phyloP scores from a whole-genome alignment of 2,888 invertebrate species.

The Drosophila stalkeri region DNA sequence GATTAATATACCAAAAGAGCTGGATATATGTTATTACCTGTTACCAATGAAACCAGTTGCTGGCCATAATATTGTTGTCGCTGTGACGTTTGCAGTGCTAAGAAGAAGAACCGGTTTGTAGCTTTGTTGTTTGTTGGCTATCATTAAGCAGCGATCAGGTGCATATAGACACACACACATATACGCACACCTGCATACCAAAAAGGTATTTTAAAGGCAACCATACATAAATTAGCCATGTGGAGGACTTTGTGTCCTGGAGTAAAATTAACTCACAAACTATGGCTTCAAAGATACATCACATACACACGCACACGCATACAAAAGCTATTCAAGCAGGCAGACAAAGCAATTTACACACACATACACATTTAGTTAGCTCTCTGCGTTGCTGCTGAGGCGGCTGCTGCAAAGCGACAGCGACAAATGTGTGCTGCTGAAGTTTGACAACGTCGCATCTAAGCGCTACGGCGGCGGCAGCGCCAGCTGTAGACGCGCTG shows the following conservation, averaged over 20 bases:
- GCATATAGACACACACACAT: conserved; percentile 15
- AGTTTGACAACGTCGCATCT: conserved; percentile 66
- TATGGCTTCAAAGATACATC: conserved; percentile 63
- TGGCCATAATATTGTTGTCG: conserved; percentile 30
- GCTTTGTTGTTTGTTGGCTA: conserved; percentile 38
- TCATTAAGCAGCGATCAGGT: conserved; percentile 59
- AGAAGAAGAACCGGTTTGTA: conserved; percentile 43
- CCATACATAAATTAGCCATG: conserved; percentile 55
- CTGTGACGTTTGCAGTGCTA: conserved; percentile 41
- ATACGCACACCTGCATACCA: conserved; percentile 26
- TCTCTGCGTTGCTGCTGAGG: conserved; percentile 28
- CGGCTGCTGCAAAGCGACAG: conserved; percentile 56
- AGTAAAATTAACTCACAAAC: conserved; percentile 69
- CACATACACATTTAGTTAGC: conserved; percentile 12
- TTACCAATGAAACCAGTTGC: conserved; percentile 62
- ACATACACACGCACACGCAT: conserved; percentile 1
- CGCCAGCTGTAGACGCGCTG: conserved; percentile 53
- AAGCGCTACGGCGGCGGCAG: conserved; percentile 43
- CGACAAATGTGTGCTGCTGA: conserved; percentile 58
- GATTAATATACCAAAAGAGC: conserved; percentile 69
- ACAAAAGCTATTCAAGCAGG: conserved; percentile 18
- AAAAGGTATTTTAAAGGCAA: conserved; percentile 38
- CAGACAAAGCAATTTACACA: conserved; percentile 28
- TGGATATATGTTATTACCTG: conserved; percentile 53
- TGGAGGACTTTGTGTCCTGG: conserved; percentile 47